Conservation (phyloP, 1,140 invertebrate species). For the Amphibalanus amphitrite region DNA sequence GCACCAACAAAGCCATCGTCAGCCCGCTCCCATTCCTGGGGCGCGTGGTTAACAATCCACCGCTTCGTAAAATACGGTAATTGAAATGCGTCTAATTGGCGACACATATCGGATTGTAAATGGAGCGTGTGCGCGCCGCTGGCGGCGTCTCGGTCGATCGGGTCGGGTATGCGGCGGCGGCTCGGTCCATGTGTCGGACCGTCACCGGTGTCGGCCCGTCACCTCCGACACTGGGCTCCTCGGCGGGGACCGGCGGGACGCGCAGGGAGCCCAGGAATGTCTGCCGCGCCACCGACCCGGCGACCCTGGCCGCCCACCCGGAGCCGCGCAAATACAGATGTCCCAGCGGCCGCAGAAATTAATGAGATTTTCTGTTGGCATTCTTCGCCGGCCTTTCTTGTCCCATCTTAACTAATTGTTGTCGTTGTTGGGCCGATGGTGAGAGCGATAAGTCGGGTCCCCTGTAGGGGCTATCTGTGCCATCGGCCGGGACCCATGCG, state of each 20-base stretch:
- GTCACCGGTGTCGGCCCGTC: background rate
- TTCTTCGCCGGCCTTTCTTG: constrained; percentile 1
- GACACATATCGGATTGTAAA: background rate
- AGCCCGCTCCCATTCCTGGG: background rate
- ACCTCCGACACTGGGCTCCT: background rate
- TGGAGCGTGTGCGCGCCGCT: background rate
- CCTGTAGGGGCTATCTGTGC: background rate
- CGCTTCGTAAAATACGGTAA: background rate
- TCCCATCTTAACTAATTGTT: constrained; percentile 1
- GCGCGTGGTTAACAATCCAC: background rate
- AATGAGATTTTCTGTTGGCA: constrained; percentile 1
- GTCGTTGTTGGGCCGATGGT: background rate
- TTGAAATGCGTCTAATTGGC: background rate
- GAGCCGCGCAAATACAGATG: background rate
- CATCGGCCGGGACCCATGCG: background rate
- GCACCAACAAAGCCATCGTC: background rate
- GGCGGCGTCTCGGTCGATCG: too few relatives aligned
- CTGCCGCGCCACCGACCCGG: too few relatives aligned
- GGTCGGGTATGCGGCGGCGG: too few relatives aligned
- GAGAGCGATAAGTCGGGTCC: background rate
- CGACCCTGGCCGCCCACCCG: background rate
- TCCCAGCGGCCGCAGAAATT: background rate
- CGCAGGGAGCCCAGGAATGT: background rate
- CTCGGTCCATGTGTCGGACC: too few relatives aligned
- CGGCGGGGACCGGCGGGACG: too few relatives aligned